Conservation (phyloP, 2,113 vertebrate genomes). For the Pelodiscus sinensis region DNA sequence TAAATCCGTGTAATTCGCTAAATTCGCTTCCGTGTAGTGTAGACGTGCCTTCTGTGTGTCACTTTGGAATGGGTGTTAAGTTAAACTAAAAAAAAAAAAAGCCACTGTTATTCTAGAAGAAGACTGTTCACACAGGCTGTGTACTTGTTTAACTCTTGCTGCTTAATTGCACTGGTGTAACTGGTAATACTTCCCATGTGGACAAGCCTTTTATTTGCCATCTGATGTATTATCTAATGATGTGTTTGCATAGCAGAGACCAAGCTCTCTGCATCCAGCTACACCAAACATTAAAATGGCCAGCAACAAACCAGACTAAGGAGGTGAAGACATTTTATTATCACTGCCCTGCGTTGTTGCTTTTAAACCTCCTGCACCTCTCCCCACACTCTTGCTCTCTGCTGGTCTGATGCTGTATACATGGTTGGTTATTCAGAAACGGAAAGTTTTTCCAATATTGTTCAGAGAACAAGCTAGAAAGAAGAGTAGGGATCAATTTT, state of each 20-base stretch:
- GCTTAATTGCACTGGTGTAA: not conserved
- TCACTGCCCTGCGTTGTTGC: too few species aligned
- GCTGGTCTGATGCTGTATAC: not conserved
- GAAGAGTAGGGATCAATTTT: not conserved
- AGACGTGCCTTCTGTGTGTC: not conserved
- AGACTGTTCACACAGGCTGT: not conserved
- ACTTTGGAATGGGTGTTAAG: not conserved
- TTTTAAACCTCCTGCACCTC: not conserved
- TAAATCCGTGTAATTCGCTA: too few species aligned
- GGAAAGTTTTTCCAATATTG: not conserved
- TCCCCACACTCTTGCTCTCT: not conserved
- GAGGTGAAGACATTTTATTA: not conserved
- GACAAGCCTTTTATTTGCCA: not conserved
- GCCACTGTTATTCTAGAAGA: not conserved
- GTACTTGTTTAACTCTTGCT: not conserved
- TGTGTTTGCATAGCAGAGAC: not conserved
- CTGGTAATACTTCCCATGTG: not conserved
- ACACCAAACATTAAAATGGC: not conserved
- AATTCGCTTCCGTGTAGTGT: too few species aligned
- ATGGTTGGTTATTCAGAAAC: not conserved
- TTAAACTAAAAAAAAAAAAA: not conserved
- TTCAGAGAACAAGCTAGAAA: not conserved
- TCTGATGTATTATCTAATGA: not conserved
- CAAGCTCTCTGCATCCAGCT: not conserved
- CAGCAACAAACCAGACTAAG: not conserved